Percentiles rank a stretch among this genome's conserved stretches.
These are phyloP conservation scores for Agrotis segetum DNA, from an alignment of 2,888 invertebrate species.

Conservation along the genomic window DNA sequence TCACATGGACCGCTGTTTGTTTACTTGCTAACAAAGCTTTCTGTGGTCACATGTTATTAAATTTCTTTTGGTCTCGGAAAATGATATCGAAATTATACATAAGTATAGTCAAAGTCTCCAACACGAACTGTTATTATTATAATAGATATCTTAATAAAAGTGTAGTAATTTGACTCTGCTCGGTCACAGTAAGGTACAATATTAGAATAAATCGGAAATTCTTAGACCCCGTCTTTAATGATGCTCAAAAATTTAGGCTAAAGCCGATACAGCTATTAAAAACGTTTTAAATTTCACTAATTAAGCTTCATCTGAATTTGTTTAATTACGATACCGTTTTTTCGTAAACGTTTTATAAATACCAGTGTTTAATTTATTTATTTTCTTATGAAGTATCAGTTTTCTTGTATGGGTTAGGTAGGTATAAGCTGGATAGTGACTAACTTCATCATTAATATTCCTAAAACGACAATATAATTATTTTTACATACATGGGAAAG, in stretches of 20 bases:
- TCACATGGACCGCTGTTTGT: conserved; percentile 12
- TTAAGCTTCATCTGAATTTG: conserved; percentile 48
- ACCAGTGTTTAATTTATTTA: conserved; percentile 28
- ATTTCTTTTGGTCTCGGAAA: conserved; percentile 26
- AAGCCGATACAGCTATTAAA: conserved; percentile 61
- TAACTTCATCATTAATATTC: conserved; percentile 56
- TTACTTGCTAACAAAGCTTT: conserved; percentile 25
- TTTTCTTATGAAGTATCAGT: conserved; percentile 1
- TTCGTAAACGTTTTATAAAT: conserved; percentile 50
- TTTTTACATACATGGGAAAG: conserved; percentile 54
- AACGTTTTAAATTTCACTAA: conserved; percentile 49
- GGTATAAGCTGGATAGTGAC: conserved; percentile 26
- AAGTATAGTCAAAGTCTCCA: conserved; percentile 20
- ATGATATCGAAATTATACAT: conserved; percentile 30
- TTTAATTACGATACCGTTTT: conserved; percentile 58
- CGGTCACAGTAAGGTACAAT: conserved; percentile 36
- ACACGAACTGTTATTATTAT: conserved; percentile 32
- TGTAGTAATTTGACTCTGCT: conserved; percentile 23
- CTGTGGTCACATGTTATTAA: conserved; percentile 24
- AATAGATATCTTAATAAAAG: conserved; percentile 25
- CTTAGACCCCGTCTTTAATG: conserved; percentile 29
- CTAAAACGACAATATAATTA: conserved; percentile 51
- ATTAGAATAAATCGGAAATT: conserved; percentile 37
- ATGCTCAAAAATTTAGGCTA: conserved; percentile 49
- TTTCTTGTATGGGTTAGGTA: conserved; percentile 1